Base-by-base conservation (phyloP, 1,140 invertebrate species). In the Phenacoccus solenopsis region DNA sequence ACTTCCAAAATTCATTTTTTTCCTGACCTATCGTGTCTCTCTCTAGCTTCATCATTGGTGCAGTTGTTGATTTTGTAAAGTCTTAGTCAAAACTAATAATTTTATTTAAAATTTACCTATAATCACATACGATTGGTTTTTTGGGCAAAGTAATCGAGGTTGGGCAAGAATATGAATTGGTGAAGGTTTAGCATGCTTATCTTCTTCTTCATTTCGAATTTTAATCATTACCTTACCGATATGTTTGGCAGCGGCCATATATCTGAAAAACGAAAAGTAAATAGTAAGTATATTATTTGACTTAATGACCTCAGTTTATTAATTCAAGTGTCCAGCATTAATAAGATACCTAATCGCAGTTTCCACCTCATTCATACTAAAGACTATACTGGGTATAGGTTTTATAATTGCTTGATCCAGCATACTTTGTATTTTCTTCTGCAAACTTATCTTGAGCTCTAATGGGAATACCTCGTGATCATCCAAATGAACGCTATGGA, bases 401-500 rank as follows among this genome's bases (percentile, higher is more conserved):
- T 83, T 81, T 1, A 89, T 83, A 1, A 82, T 81, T n/a, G 86
- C 91, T 64, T 77, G 81, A 70, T 83, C 78, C 24, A 92, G 86
- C 68, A 87, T 88, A 61, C 83, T 75, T 1, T 81, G 76, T 1
- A 92, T 75, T 21, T 89, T 77, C 25, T 81, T 73, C 16, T n/a
- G 5, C 4, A 49, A 73, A 79, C 75, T n/a, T 84, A 73, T 35
- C 74, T 70, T 77, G 79, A 75, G 73, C 79, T 80, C 32, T 57
- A 72, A 73, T 72, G 73, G 72, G 77, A 35, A 70, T 77, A 77
- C 70, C 77, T 79, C 75, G 89, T 87, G 67, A 94, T 78, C 83
- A 78, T 94, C 91, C 74, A 95, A 83, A 75, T 94, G 84, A 72
- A 96, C 88, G 30, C 92, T 91, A 80, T 93, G 90, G 81, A 96